These are phyloP conservation scores for Battus philenor DNA, from an alignment of 1,140 invertebrate genomes.

Conservation along the genomic window DNA sequence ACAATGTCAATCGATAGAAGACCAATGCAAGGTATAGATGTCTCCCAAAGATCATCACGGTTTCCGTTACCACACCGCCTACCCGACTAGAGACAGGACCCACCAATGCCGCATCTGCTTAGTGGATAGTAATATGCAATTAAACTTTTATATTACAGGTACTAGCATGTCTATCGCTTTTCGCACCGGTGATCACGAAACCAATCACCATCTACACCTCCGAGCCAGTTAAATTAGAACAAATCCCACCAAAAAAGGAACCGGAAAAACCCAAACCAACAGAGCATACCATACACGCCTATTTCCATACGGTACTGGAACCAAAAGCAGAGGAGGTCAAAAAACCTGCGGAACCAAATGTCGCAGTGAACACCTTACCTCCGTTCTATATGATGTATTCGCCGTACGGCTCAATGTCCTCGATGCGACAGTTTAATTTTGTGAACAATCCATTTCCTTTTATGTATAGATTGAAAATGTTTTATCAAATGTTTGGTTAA, in stretches of 20 bases:
- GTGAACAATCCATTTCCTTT: conserved; percentile 23
- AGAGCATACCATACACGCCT: background rate
- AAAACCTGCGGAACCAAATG: background rate
- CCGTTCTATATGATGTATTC: conserved; percentile 1
- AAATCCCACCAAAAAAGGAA: background rate
- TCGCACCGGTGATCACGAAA: too few species aligned
- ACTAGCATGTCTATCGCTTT: background rate
- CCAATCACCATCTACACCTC: conserved; percentile 6
- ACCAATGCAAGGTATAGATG: too few species aligned
- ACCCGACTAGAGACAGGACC: too few species aligned
- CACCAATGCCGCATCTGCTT: too few species aligned
- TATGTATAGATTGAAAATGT: conserved; percentile 39
- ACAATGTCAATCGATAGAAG: too few species aligned
- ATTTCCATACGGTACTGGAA: background rate
- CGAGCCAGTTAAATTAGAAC: conserved; percentile 1
- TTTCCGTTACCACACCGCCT: too few species aligned
- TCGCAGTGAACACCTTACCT: background rate
- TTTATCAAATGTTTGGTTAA: conserved; percentile 34
- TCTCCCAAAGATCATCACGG: too few species aligned
- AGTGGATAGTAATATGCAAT: too few species aligned
- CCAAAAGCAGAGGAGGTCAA: background rate
- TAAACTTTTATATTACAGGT: conserved; percentile 1
- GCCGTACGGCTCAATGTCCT: conserved; percentile 2
- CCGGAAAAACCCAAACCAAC: conserved; percentile 4
- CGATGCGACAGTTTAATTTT: conserved; percentile 13